phyloP scores from a whole-genome alignment of 2,888 invertebrate genomes.

The Erpobdella octoculata region DNA sequence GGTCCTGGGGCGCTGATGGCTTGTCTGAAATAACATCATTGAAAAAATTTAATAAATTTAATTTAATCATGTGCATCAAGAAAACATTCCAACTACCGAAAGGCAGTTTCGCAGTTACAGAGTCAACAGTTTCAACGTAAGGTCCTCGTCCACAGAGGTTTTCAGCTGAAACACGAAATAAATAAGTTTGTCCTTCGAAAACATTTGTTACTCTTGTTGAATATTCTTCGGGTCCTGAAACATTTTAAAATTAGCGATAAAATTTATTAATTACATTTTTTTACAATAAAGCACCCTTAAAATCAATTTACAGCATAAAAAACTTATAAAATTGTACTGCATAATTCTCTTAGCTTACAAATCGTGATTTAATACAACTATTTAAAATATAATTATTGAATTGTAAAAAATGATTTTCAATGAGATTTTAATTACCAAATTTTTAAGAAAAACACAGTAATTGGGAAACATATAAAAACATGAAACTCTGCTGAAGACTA shows the following conservation, averaged over 20 bases:
- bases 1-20: conserved; percentile 36
- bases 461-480: too few relatives aligned
- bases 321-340: too few relatives aligned
- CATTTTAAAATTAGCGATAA: background rate
- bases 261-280: too few relatives aligned
- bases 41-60: background rate
- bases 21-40: conserved; percentile 36
- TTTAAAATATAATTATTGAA: too few relatives aligned
- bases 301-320: too few relatives aligned
- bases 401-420: too few relatives aligned
- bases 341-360: too few relatives aligned
- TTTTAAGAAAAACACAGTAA: too few relatives aligned
- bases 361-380: too few relatives aligned
- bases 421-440: too few relatives aligned
- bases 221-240: conserved; percentile 15
- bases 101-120: conserved; percentile 55
- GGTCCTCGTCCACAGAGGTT: conserved; percentile 66
- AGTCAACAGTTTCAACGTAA: conserved; percentile 63
- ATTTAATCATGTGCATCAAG: background rate
- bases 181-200: conserved; percentile 56
- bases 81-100: conserved; percentile 58
- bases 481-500: too few relatives aligned
- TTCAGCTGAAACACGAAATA: conserved; percentile 74
- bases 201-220: conserved; percentile 30
- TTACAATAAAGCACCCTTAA: too few relatives aligned